Percentiles rank a stretch among this genome's conserved stretches.
These are phyloP conservation scores for Strix aluco DNA, from an alignment of 2,113 vertebrate species.

Conservation along the genomic window DNA sequence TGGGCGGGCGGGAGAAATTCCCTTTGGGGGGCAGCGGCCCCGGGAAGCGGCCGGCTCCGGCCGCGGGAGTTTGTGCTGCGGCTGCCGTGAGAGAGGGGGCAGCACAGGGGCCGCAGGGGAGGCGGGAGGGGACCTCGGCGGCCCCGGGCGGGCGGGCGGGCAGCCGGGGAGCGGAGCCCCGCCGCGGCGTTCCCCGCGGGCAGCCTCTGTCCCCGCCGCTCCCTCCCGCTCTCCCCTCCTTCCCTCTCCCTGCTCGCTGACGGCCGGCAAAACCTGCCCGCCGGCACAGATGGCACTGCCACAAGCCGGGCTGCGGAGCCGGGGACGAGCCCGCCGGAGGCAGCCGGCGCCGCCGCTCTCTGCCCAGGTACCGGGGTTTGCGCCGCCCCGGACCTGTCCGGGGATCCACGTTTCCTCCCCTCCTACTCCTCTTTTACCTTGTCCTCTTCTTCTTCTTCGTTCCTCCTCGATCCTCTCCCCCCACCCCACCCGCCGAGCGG, in stretches of 20 bases:
- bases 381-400: background rate
- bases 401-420: background rate
- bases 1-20: background rate
- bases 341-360: background rate
- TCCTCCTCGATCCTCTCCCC: background rate
- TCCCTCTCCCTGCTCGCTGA: background rate
- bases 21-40: background rate
- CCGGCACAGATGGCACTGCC: background rate
- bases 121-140: background rate
- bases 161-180: background rate
- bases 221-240: background rate
- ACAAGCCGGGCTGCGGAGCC: background rate
- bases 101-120: background rate
- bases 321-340: background rate
- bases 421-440: background rate
- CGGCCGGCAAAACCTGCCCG: background rate
- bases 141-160: background rate
- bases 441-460: background rate
- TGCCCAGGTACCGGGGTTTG: background rate
- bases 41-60: background rate
- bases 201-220: background rate
- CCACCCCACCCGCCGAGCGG: background rate
- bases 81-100: background rate
- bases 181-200: background rate
- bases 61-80: background rate